Evolutionary conservation across 2,797 vertebrate genomes (phyloP), one percentile per base, ranked within the genome.

Genomic region (Borostomias antarcticus): DNA sequence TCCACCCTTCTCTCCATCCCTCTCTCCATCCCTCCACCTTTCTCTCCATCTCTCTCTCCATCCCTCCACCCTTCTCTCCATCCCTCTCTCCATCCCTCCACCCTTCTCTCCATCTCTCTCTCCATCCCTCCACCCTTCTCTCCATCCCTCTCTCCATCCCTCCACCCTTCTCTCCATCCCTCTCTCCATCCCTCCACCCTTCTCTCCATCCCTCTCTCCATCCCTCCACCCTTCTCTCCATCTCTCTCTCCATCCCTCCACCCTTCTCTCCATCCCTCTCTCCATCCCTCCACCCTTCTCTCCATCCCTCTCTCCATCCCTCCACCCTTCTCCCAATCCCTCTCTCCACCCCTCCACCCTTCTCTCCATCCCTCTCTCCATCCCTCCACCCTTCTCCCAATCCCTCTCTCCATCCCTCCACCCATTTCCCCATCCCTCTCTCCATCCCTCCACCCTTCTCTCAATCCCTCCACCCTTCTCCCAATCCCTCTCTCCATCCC

Each of bases 311-410:
- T 37, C 35, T 2, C 35, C 64, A n/a, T n/a, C n/a, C n/a, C n/a
- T n/a, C n/a, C n/a, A n/a, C n/a, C 5, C 26, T 19, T 8, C 28
- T 19, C 26, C 2, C 5, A n/a, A 29, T 0, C 6, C 53, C 28
- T 25, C 25, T 32, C 28, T 13, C n/a, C 1, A 1, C n/a, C n/a
- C 54, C 2, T 35, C 3, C 7, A 5, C 28, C 53, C 32, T n/a
- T 1, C 28, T n/a, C 2, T 1, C 23, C 52, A 5, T 23, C 13
- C 52, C 28, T 30, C 28, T 9, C 21, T 9, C 61, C 43, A 32
- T 67, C 69, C 23, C 66, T 73, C 78, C 60, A 48, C 68, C 64
- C 52, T 64, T 17, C 61, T 33, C 45, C n/a, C n/a, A n/a, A n/a
- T n/a, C n/a, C n/a, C n/a, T 19, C 3, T 48, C 15, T 30, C 25